Base-by-base conservation (phyloP, 2,888 invertebrate species). In the Meteorus cinctellus region DNA sequence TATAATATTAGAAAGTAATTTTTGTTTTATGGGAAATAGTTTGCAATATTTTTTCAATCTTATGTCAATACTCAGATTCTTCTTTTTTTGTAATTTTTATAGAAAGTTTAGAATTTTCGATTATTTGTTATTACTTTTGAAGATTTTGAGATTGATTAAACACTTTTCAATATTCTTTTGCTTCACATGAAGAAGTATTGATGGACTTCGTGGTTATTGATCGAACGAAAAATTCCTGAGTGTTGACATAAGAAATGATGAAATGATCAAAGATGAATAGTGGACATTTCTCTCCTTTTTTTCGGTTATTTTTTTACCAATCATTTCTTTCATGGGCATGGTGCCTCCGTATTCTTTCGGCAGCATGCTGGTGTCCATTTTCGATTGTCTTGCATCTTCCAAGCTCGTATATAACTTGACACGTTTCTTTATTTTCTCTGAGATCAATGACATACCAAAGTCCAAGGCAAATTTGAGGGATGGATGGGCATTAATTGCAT, bases 271-370 rank as follows among this genome's bases (percentile, higher is more conserved):
- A 59, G 27, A 65, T 19, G 48, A 70, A n/a, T 14, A 70, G 34
- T 68, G 27, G 55, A 65, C 8, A 19, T 19, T 36, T 65, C 5
- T 65, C 34, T 19, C 16, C 36, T n/a, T 29, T 65, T 66, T 19
- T 14, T 67, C n/a, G n/a, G n/a, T n/a, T n/a, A 34, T 71, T 67
- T 71, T 81, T 87, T 91, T 86, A 95, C 96, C 93, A 80, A 96
- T 95, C 95, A 96, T 96, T 86, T 96, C 94, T 67, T 92, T 92
- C 94, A 96, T 94, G 0, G 96, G 95, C 90, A 95, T 94, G n/a
- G 91, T 92, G 10, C 96, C 96, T 4, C 96, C 96, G 84, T 96
- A 96, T 86, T 96, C 96, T 82, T 94, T 93, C 0, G 96, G 96
- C 72, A 96, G 88, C 80, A 95, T 90, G 73, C 90, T 92, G 78